phyloP scores from a whole-genome alignment of 2,888 invertebrate species.

The Pyrochroa serraticornis region DNA sequence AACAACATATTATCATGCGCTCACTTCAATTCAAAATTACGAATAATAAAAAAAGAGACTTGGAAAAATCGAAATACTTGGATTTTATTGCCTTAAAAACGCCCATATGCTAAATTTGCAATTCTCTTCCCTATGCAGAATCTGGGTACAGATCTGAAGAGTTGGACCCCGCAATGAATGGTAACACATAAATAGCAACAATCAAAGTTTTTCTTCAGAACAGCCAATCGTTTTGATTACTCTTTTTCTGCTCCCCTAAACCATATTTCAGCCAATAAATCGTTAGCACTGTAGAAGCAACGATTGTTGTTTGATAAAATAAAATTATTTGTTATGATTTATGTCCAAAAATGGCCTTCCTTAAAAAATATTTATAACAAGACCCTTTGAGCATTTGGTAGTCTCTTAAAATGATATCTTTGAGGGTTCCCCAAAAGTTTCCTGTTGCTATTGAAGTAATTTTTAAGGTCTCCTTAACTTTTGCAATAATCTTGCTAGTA shows the following conservation, averaged over 20 bases:
- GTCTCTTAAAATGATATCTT: constrained; percentile 49
- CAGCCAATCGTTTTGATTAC: constrained; percentile 41
- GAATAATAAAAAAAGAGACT: constrained; percentile 30
- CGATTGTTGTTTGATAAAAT: constrained; percentile 22
- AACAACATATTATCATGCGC: constrained; percentile 42
- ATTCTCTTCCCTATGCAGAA: constrained; percentile 74
- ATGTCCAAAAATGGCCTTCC: constrained; percentile 26
- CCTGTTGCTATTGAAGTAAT: constrained; percentile 39
- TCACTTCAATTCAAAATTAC: constrained; percentile 45
- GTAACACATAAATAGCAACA: too few relatives aligned
- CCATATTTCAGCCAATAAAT: constrained; percentile 50
- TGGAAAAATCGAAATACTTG: too few relatives aligned
- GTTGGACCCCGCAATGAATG: constrained; percentile 67
- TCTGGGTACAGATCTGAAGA: constrained; percentile 73
- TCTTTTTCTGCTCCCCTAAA: constrained; percentile 36
- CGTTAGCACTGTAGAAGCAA: constrained; percentile 33
- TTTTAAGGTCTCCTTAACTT: constrained; percentile 67
- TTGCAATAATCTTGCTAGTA: too few relatives aligned
- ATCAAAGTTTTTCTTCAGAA: too few relatives aligned
- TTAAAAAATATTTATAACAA: constrained; percentile 3
- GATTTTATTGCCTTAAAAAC: constrained; percentile 48
- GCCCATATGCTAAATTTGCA: constrained; percentile 66
- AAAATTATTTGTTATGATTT: constrained; percentile 25
- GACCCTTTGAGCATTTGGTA: constrained; percentile 52
- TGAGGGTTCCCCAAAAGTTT: constrained; percentile 33